Conservation (phyloP, 2,888 invertebrate species). For the Cheilosia grossa region DNA sequence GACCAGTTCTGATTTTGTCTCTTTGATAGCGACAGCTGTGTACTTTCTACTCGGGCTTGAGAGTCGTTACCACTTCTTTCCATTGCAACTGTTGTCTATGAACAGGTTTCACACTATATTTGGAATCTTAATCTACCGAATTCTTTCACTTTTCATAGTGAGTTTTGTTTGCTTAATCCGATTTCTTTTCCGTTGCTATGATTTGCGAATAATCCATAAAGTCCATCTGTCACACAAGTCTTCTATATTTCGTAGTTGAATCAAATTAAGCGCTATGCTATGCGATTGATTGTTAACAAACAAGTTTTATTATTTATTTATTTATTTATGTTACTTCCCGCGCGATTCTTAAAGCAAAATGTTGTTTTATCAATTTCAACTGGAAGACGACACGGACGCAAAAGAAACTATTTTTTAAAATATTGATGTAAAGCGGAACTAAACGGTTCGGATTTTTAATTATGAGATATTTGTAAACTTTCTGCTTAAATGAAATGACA, state of each 20-base stretch:
- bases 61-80: slow-evolving; percentile 9
- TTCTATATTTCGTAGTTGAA: background rate
- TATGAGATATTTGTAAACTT: background rate
- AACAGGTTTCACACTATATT: background rate
- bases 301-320: background rate
- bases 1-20: slow-evolving; percentile 85
- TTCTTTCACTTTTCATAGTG: background rate
- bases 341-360: background rate
- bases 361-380: background rate
- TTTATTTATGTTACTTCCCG: slow-evolving; percentile 6
- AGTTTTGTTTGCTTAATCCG: background rate
- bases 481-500: slow-evolving; percentile 2
- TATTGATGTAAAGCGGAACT: background rate
- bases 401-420: background rate
- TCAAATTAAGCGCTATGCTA: background rate
- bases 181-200: background rate
- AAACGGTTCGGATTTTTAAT: background rate
- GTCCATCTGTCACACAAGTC: background rate
- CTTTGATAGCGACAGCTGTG: background rate
- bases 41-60: background rate
- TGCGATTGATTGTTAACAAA: background rate
- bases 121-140: background rate
- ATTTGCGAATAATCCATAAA: background rate
- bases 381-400: background rate
- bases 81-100: slow-evolving; percentile 20